Conservation (phyloP, 2,888 invertebrate genomes). For the Zygaena filipendulae region DNA sequence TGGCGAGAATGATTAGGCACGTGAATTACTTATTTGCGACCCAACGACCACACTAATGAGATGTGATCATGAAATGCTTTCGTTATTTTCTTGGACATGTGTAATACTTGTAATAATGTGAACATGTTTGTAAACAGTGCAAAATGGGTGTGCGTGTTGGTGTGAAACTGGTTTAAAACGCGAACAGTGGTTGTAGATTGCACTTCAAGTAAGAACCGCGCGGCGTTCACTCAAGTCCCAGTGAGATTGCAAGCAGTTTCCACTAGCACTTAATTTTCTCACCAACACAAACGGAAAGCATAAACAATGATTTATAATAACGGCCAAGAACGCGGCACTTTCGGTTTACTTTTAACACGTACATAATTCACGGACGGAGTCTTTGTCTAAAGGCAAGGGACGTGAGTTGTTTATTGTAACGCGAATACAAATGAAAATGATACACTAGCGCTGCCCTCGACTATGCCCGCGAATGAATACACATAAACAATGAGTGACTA, state of each 20-base stretch:
- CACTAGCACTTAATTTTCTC: constrained; percentile 59
- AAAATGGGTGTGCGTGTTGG: no score
- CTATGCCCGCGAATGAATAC: constrained; percentile 21
- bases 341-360: constrained; percentile 70
- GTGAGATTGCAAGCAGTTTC: constrained; percentile 51
- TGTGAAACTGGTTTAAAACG: no score
- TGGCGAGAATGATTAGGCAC: no score
- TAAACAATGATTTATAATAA: constrained; percentile 70
- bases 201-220: constrained; percentile 30
- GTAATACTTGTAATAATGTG: no score
- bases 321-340: constrained; percentile 64
- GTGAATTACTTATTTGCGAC: no score
- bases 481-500: no score
- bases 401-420: constrained; percentile 68
- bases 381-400: constrained; percentile 66
- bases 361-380: constrained; percentile 65
- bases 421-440: constrained; percentile 66
- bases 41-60: no score
- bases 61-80: no score
- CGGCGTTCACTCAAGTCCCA: constrained; percentile 35
- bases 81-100: no score
- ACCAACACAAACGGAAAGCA: constrained; percentile 66
- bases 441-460: constrained; percentile 51
- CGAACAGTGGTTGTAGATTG: constrained; percentile 24
- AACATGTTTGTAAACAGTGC: no score